Conservation (phyloP, 1,140 invertebrate genomes). For the Colletes gigas region DNA sequence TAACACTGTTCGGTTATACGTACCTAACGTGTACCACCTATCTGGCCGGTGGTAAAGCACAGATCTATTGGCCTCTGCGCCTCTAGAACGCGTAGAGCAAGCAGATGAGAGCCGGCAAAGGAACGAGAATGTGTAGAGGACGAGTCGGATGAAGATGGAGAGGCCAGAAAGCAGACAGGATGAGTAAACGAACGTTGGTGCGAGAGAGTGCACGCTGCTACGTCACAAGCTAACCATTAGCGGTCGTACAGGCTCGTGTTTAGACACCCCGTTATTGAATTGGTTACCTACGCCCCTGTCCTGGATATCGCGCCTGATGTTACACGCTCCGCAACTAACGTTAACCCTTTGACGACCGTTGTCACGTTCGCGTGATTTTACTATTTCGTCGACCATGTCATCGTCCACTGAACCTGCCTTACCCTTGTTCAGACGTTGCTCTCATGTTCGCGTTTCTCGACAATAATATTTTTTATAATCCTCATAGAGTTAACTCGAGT, state of each 20-base stretch:
- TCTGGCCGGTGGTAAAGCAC: conserved; percentile 65
- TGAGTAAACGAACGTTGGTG: conserved; percentile 46
- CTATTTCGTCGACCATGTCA: no score
- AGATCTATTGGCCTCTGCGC: conserved; percentile 52
- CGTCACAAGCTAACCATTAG: conserved; percentile 64
- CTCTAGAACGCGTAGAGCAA: conserved; percentile 45
- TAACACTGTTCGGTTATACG: conserved; percentile 77
- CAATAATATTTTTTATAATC: no score
- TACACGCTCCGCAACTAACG: conserved; percentile 57
- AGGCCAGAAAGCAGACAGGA: conserved; percentile 24
- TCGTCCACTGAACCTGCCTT: no score
- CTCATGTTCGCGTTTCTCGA: no score
- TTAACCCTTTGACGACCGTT: conserved; percentile 28
- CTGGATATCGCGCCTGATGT: conserved; percentile 59
- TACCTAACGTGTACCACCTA: conserved; percentile 65
- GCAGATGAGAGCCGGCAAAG: conserved; percentile 27
- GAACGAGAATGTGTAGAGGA: neutral
- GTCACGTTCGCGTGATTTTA: neutral
- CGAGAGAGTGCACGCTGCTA: conserved; percentile 34
- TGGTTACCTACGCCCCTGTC: conserved; percentile 62
- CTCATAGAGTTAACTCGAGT: no score
- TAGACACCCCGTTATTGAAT: conserved; percentile 67
- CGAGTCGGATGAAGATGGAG: conserved; percentile 25
- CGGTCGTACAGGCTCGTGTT: conserved; percentile 61
- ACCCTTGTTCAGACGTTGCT: no score